A percentile compares a stretch with the other conserved stretches of the same genome.
phyloP scores from a whole-genome alignment of 1,140 invertebrate species.

The Drosophila ogumai region DNA sequence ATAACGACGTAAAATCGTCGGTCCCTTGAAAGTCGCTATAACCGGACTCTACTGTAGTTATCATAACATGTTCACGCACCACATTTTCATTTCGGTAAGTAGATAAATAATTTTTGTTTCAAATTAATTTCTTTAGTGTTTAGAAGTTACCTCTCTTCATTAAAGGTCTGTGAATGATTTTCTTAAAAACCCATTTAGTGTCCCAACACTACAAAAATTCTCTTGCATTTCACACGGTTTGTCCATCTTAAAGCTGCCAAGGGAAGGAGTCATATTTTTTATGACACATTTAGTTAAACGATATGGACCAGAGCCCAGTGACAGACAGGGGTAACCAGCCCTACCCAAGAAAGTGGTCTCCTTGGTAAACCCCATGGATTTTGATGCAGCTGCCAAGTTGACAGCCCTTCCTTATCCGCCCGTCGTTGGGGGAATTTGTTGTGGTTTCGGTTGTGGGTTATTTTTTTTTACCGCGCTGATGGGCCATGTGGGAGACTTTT shows the following conservation, averaged over 20 bases:
- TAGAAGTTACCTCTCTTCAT: neutral
- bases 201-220: too few relatives aligned
- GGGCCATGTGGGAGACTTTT: conserved; percentile 62
- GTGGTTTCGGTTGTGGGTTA: conserved; percentile 12
- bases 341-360: conserved; percentile 2
- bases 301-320: conserved; percentile 25
- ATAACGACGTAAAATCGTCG: too few relatives aligned
- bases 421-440: conserved; percentile 45
- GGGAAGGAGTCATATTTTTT: conserved; percentile 54
- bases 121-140: neutral
- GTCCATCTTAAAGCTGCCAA: neutral
- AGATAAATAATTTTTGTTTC: neutral
- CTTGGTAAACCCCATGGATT: conserved; percentile 49
- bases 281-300: conserved; percentile 72
- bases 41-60: too few relatives aligned
- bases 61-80: neutral
- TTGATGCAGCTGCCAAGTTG: conserved; percentile 36
- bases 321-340: conserved; percentile 18
- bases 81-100: too few relatives aligned
- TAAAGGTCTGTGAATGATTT: neutral
- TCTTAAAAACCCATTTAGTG: neutral
- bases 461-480: conserved; percentile 55
- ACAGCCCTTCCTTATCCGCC: conserved; percentile 56
- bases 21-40: too few relatives aligned
- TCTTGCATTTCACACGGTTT: neutral